Evolutionary conservation across 2,888 invertebrate genomes (phyloP).

Genomic region (Strigamia crassipes): DNA sequence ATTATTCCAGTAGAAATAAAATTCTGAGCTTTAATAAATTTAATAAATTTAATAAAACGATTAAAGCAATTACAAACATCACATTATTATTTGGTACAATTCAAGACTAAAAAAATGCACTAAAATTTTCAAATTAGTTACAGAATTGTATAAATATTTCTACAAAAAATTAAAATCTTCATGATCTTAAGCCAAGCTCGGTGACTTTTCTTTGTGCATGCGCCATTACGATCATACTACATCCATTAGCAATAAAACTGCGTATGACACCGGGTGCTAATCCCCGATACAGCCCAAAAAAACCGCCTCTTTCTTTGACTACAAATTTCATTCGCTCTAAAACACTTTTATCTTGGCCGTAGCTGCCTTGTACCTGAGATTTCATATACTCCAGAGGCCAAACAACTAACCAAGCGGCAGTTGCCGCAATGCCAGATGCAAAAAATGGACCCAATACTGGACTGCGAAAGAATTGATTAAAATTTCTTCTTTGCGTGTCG

Average conservation of each 20-base stretch:
- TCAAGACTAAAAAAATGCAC: too few relatives aligned
- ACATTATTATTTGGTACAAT: too few relatives aligned
- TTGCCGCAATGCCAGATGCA: constrained; percentile 56
- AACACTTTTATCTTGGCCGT: constrained; percentile 53
- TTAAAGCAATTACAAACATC: too few relatives aligned
- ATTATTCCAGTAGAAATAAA: too few relatives aligned
- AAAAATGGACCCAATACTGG: constrained; percentile 57
- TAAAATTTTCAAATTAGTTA: too few relatives aligned
- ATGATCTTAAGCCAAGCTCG: constrained; percentile 55
- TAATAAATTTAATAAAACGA: too few relatives aligned
- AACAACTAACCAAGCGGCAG: constrained; percentile 58
- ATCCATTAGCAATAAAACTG: constrained; percentile 57
- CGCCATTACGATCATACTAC: constrained; percentile 58
- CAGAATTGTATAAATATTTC: too few relatives aligned
- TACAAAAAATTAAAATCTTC: background rate
- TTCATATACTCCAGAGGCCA: constrained; percentile 59
- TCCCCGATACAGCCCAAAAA: constrained; percentile 57
- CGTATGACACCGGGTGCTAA: constrained; percentile 57
- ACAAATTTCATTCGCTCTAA: constrained; percentile 55
- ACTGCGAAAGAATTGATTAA: constrained; percentile 55
- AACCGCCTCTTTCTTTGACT: constrained; percentile 55
- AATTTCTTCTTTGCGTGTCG: constrained; percentile 56
- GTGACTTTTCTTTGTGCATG: constrained; percentile 57
- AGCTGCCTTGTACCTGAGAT: constrained; percentile 57
- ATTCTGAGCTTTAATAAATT: too few relatives aligned